These are phyloP conservation scores for Procambarus clarkii DNA, from an alignment of 1,140 invertebrate genomes.

Conservation along the genomic window DNA sequence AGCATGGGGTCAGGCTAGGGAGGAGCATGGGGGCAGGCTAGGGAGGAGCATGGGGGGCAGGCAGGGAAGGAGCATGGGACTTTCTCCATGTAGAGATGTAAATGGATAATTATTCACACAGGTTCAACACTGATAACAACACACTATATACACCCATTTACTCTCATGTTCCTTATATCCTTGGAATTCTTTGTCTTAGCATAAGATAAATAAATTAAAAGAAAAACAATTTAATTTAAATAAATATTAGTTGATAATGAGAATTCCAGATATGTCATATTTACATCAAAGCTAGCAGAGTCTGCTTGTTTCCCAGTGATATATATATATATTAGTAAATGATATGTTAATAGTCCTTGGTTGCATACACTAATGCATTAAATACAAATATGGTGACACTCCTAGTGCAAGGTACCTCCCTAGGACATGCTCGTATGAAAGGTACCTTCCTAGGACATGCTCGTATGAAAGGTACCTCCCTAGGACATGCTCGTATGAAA, in stretches of 20 bases:
- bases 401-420: background rate
- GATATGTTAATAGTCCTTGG: constrained; percentile 49
- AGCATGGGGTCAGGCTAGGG: background rate
- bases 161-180: constrained; percentile 2
- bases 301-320: constrained; percentile 1
- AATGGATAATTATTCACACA: background rate
- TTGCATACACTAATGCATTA: constrained; percentile 17
- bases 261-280: constrained; percentile 15
- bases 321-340: constrained; percentile 29
- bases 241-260: constrained; percentile 30
- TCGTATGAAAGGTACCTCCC: background rate
- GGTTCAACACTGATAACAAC: background rate
- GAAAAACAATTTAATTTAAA: constrained; percentile 16
- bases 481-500: too few relatives aligned
- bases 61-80: background rate
- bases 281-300: background rate
- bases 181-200: constrained; percentile 14
- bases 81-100: background rate
- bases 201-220: constrained; percentile 40
- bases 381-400: background rate
- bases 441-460: background rate
- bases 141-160: constrained; percentile 3
- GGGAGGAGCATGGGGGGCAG: background rate
- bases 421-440: too few relatives aligned
- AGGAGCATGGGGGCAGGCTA: background rate